Base-by-base conservation (phyloP, 2,113 vertebrate genomes). In the Bolborhynchus lineola region DNA sequence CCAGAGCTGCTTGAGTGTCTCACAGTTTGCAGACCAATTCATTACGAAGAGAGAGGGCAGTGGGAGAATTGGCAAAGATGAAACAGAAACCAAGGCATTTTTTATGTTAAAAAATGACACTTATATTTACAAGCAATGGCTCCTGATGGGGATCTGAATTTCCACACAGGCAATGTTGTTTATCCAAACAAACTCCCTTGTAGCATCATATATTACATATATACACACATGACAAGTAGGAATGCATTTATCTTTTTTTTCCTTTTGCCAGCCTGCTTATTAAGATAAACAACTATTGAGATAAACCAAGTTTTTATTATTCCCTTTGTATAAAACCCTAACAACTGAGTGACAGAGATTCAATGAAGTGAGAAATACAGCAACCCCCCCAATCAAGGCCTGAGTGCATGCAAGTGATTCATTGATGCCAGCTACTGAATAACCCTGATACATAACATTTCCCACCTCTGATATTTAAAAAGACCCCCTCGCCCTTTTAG, bases 291-390 rank as follows among this genome's bases (percentile, higher is more conserved):
- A 88, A 91, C 91, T 93, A 82, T 49, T 90, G 85, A 97, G 95
- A 94, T 94, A 97, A 95, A 95, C 63, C 42, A 82, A 90, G 26
- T 64, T 82, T 91, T 95, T 67, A 24, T 69, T 46, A 53, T 81
- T 89, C 65, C 42, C 78, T 90, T 91, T 95, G 88, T 42, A 57
- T 75, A 89, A 72, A 92, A 95, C 64, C 68, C 67, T 91, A 26
- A 57, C 95, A 98, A 98, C 95, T 81, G 92, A 92, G 78, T 81
- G 88, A 96, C 91, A 90, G 95, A 83, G 92, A 92, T 83, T 89
- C 70, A 91, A 6, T 77, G 76, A 90, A 94, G 88, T 1, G 2
- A 93, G 76, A 94, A 93, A 82, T 80, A 82, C 52, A 92, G 83
- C 84, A 92, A 20, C 29, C 65, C n/a, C 29, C 71, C 81, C 77